phyloP scores from a whole-genome alignment of 2,888 invertebrate species.

The Heliconius charithonia region DNA sequence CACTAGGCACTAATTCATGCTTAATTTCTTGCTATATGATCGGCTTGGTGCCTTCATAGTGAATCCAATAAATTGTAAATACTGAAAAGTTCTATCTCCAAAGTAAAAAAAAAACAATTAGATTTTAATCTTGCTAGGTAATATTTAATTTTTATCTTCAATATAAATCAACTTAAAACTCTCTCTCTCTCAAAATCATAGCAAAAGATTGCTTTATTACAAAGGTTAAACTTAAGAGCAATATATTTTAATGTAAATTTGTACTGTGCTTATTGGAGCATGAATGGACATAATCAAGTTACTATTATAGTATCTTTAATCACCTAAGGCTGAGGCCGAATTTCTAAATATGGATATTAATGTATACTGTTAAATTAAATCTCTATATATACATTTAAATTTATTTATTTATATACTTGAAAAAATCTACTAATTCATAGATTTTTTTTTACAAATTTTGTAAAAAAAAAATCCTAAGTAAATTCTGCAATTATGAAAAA shows the following conservation, averaged over 20 bases:
- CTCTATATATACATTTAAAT: not conserved
- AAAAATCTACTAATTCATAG: no score
- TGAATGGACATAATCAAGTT: constrained; percentile 1
- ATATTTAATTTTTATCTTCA: not conserved
- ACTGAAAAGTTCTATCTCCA: no score
- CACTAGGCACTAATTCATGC: no score
- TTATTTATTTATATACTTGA: not conserved
- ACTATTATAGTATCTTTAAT: constrained; percentile 7
- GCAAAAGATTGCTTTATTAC: not conserved
- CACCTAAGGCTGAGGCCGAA: not conserved
- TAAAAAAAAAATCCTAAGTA: no score
- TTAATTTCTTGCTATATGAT: no score
- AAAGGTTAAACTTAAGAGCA: not conserved
- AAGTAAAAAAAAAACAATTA: not conserved
- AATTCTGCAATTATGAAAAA: no score
- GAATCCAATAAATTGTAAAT: no score
- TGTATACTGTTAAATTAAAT: not conserved
- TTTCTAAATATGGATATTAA: not conserved
- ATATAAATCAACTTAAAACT: not conserved
- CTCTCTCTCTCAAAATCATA: not conserved
- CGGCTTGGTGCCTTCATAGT: no score
- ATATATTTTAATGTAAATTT: not conserved
- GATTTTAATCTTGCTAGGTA: not conserved
- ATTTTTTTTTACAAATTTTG: no score
- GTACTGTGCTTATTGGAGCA: constrained; percentile 7